These are phyloP conservation scores for Lasioglossum pauxillum DNA, from an alignment of 2,888 invertebrate genomes.

Conservation along the genomic window DNA sequence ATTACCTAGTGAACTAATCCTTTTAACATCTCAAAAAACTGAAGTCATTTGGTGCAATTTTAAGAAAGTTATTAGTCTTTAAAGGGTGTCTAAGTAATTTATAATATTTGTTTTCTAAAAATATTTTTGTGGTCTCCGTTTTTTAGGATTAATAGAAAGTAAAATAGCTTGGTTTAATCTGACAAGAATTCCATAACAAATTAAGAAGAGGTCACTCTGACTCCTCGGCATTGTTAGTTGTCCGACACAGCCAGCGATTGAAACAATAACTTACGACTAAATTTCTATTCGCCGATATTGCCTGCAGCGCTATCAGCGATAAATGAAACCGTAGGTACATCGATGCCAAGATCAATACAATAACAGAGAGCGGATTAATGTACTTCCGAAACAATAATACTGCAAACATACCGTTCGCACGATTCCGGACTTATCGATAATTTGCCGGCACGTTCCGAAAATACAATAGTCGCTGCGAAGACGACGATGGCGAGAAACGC, in stretches of 20 bases:
- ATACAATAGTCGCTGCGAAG: slow-evolving; percentile 3
- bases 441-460: slow-evolving; percentile 17
- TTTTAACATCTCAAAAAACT: too few species aligned
- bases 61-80: too few species aligned
- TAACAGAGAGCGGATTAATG: slow-evolving; percentile 11
- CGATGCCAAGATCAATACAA: background rate
- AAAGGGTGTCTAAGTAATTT: too few species aligned
- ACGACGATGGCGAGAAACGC: slow-evolving; percentile 20
- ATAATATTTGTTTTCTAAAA: too few species aligned
- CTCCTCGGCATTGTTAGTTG: background rate
- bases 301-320: background rate
- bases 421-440: background rate
- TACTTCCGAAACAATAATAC: slow-evolving; percentile 10
- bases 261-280: background rate
- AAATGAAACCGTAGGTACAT: background rate
- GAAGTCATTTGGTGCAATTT: too few species aligned
- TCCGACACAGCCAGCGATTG: background rate
- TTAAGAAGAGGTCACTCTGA: background rate
- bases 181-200: background rate
- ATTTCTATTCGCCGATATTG: background rate
- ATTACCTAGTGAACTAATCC: too few species aligned
- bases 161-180: background rate
- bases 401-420: background rate
- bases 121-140: too few species aligned
- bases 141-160: background rate